These are phyloP conservation scores for Augochlorella aurata DNA, from an alignment of 2,888 invertebrate species.

Conservation along the genomic window DNA sequence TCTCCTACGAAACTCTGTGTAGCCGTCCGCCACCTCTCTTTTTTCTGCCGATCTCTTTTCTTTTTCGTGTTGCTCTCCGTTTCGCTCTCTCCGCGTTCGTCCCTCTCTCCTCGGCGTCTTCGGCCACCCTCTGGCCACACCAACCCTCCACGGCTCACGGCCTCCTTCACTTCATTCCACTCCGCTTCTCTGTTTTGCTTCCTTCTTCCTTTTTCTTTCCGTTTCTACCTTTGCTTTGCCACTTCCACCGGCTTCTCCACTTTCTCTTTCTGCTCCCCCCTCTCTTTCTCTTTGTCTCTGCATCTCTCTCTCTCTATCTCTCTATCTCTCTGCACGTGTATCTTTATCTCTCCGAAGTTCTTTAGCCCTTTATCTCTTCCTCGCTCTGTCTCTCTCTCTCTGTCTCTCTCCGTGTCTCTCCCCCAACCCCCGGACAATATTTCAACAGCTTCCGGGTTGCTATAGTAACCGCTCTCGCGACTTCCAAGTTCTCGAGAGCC, in stretches of 20 bases:
- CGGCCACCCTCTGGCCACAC: constrained; percentile 6
- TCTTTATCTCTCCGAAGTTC: not conserved
- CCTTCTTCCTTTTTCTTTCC: constrained; percentile 40
- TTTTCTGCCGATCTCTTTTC: not conserved
- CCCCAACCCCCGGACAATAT: constrained; percentile 71
- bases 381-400: not conserved
- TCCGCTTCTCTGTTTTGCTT: constrained; percentile 43
- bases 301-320: not conserved
- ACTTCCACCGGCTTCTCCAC: constrained; percentile 38
- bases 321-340: no score
- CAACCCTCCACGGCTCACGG: not conserved
- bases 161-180: constrained; percentile 30
- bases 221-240: constrained; percentile 38
- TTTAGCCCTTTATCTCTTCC: no score
- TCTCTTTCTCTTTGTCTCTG: no score
- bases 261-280: not conserved
- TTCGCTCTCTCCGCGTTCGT: not conserved
- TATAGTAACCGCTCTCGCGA: constrained; percentile 75
- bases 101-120: constrained; percentile 10
- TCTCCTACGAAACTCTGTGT: constrained; percentile 31
- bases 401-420: no score
- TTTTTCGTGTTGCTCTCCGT: not conserved
- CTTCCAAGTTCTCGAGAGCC: constrained; percentile 61
- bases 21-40: not conserved
- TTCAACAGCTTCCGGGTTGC: constrained; percentile 77